Evolutionary conservation across 2,888 invertebrate species (phyloP).

Genomic region (Protonemura montana): DNA sequence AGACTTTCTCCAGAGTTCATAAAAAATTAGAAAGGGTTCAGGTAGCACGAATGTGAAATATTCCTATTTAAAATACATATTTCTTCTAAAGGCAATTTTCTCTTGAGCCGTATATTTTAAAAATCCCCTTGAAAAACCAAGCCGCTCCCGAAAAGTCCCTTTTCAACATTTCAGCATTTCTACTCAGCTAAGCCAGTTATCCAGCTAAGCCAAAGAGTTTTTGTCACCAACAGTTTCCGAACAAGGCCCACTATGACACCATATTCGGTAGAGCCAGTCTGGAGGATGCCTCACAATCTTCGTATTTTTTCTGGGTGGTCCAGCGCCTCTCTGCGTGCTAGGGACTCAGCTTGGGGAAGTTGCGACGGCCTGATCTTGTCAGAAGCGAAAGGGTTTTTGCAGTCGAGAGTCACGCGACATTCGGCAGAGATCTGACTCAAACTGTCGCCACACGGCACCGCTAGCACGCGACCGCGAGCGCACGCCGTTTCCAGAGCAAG

Average conservation of each 20-base stretch:
- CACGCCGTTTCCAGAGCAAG: neutral
- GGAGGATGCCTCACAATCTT: neutral
- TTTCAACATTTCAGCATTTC: neutral
- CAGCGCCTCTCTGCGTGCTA: neutral
- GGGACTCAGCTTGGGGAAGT: constrained; percentile 13
- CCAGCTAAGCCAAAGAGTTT: neutral
- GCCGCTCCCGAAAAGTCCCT: neutral
- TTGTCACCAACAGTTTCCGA: neutral
- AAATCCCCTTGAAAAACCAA: neutral
- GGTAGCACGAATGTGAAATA: neutral
- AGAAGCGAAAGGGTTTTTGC: constrained; percentile 30
- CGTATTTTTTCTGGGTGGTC: constrained; percentile 24
- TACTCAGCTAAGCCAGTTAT: neutral
- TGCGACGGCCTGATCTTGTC: constrained; percentile 26
- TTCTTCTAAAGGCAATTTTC: neutral
- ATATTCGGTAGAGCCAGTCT: neutral
- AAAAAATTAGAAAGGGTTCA: constrained; percentile 12
- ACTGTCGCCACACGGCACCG: neutral
- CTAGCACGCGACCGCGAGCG: neutral
- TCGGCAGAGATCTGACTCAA: neutral
- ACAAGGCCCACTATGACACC: neutral
- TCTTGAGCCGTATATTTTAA: neutral
- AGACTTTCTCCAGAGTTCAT: neutral
- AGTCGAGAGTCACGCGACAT: constrained; percentile 2
- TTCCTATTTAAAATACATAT: constrained; percentile 12